These are phyloP conservation scores for Leguminivora glycinivorella DNA, from an alignment of 1,140 invertebrate species.

Conservation along the genomic window DNA sequence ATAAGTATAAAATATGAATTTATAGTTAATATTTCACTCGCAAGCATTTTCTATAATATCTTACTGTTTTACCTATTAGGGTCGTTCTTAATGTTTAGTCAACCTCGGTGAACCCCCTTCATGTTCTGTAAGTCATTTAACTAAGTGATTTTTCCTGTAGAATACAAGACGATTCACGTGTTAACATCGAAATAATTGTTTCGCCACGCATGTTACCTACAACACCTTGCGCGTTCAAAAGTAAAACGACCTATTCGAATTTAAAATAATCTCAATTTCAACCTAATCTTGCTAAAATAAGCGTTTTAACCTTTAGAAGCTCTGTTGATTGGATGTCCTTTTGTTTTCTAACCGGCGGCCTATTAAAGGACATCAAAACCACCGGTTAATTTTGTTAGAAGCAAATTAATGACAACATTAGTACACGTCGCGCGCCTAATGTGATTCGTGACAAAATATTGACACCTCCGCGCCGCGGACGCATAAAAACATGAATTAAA, in stretches of 20 bases:
- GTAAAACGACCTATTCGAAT: background rate
- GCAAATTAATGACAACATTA: slow-evolving; percentile 73
- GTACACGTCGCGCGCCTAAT: slow-evolving; percentile 60
- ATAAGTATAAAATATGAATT: no score
- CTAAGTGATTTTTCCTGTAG: slow-evolving; percentile 26
- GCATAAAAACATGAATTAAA: slow-evolving; percentile 38
- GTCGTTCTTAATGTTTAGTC: background rate
- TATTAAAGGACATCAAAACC: slow-evolving; percentile 67
- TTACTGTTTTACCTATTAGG: slow-evolving; percentile 17
- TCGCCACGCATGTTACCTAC: slow-evolving; percentile 41
- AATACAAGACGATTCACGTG: slow-evolving; percentile 37
- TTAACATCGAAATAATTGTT: slow-evolving; percentile 54
- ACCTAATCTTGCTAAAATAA: background rate
- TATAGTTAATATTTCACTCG: no score
- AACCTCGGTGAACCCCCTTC: background rate
- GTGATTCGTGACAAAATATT: slow-evolving; percentile 76
- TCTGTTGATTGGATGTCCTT: background rate
- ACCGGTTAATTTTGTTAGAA: slow-evolving; percentile 69
- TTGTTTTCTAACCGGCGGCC: slow-evolving; percentile 33
- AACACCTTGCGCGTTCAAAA: slow-evolving; percentile 11
- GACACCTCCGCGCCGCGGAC: slow-evolving; percentile 48
- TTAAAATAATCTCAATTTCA: background rate
- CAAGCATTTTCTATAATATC: no score
- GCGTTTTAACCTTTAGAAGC: background rate
- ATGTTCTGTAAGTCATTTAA: slow-evolving; percentile 7